Evolutionary conservation across 2,888 invertebrate genomes (phyloP).

Genomic region (Lasioglossum villosulum): DNA sequence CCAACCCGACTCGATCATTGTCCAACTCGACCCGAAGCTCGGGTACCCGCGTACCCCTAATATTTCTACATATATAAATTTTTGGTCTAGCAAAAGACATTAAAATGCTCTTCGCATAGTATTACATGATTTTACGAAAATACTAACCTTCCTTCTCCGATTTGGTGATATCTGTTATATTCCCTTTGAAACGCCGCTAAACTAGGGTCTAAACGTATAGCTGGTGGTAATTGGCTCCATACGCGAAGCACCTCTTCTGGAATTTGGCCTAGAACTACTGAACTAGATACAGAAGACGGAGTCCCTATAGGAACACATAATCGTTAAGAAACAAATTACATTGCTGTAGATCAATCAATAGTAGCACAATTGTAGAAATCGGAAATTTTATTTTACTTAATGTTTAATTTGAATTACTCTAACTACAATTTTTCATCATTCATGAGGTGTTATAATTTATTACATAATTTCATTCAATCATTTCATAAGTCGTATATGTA

Average conservation of each 20-base stretch:
- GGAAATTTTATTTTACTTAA: background rate
- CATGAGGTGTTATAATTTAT: background rate
- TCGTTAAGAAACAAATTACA: background rate
- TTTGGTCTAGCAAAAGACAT: background rate
- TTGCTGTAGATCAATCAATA: background rate
- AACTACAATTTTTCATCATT: background rate
- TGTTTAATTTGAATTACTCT: background rate
- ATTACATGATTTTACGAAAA: background rate
- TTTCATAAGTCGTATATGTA: too few species aligned
- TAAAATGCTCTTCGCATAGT: background rate
- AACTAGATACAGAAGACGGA: constrained; percentile 70
- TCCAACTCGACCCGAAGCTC: too few species aligned
- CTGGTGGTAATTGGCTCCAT: constrained; percentile 88
- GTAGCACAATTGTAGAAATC: background rate
- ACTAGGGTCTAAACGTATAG: constrained; percentile 88
- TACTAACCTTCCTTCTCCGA: constrained; percentile 62
- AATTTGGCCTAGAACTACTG: constrained; percentile 76
- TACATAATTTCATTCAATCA: too few species aligned
- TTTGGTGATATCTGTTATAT: constrained; percentile 84
- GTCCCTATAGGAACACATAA: constrained; percentile 46
- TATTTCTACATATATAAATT: background rate
- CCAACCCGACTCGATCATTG: too few species aligned
- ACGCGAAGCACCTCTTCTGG: constrained; percentile 85
- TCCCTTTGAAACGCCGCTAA: constrained; percentile 87
- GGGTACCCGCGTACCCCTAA: too few species aligned